Base-by-base conservation (phyloP, 1,140 invertebrate genomes). In the Bombus waltoni region DNA sequence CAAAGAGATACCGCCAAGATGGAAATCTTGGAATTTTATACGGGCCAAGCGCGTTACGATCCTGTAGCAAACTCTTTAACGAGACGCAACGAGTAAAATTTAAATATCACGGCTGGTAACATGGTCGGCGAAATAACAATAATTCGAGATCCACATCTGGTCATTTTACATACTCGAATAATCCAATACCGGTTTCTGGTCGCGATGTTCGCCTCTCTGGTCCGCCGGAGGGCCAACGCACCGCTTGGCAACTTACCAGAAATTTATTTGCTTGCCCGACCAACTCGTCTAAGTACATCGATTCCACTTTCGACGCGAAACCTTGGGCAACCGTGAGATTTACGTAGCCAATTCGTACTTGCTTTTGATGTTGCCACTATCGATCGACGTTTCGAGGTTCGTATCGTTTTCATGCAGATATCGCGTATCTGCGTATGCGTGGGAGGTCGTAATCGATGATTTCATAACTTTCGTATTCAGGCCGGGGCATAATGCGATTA, bases 141-240 rank as follows among this genome's bases (percentile, higher is more conserved):
- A 91, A 92, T 86, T 88, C 84, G 82, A 82, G 65, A 74, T 44
- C 57, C 81, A 47, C 81, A 85, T 89, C 90, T 86, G 89, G 87
- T 90, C 86, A 90, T 84, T 92, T 90, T 89, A 89, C 91, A 90
- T 90, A 91, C 87, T 90, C 90, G 89, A 90, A 90, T 92, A 91
- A 92, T 90, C 91, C 72, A 71, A 77, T 90, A 85, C 87, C 85
- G 86, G 73, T 76, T 82, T 47, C 53, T 28, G 28, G 35, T 72
- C 44, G 28, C 59, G 75, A 62, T 80, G 71, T 32, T 65, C 25
- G 42, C n/a, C 65, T 59, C 28, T 59, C 32, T 32, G 62, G 70
- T 68, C 28, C n/a, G 57, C 80, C 62, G 71, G 59, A 35, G 42
- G 76, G 44, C 83, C 47, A 72, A 65, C 80, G 83, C 75, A 83